A percentile compares a stretch with the other conserved stretches of the same genome.
These are phyloP conservation scores for Austrofundulus limnaeus DNA, from an alignment of 2,113 vertebrate genomes.

Conservation along the genomic window DNA sequence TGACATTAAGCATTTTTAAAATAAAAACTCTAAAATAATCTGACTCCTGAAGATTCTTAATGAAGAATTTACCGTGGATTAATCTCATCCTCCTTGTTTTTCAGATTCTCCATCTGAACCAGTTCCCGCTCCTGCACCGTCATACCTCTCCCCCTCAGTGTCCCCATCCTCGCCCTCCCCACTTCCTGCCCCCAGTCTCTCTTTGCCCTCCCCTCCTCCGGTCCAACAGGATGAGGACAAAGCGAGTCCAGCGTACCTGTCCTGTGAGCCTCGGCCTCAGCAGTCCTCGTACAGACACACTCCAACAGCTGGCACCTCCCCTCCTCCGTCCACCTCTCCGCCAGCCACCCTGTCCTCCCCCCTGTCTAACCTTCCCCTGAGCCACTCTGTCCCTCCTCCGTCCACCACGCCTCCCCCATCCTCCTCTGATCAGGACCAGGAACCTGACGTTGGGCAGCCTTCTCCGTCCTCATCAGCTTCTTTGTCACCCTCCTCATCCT, in stretches of 20 bases:
- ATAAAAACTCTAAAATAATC: not conserved
- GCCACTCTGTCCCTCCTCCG: conserved; percentile 59
- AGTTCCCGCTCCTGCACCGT: conserved; percentile 35
- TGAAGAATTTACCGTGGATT: too few species aligned
- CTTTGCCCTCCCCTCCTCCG: conserved; percentile 43
- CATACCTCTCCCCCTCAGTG: conserved; percentile 53
- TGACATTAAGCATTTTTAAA: too few species aligned
- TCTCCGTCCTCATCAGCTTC: conserved; percentile 50
- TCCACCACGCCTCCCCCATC: conserved; percentile 64
- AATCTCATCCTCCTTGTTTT: conserved; percentile 1
- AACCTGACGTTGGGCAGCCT: conserved; percentile 49
- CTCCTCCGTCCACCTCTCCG: conserved; percentile 55
- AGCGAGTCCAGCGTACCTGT: not conserved
- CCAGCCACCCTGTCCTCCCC: conserved; percentile 50
- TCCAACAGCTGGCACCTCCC: conserved; percentile 46
- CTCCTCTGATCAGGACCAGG: conserved; percentile 61
- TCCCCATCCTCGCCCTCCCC: conserved; percentile 56
- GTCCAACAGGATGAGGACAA: conserved; percentile 31
- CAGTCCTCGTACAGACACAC: conserved; percentile 42
- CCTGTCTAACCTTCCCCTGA: conserved; percentile 55
- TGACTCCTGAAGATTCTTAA: too few species aligned
- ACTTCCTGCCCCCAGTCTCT: conserved; percentile 53
- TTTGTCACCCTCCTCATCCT: conserved; percentile 56
- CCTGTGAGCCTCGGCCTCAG: conserved; percentile 14
- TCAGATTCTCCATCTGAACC: conserved; percentile 64